Evolutionary conservation across 2,797 vertebrate species (phyloP).

Genomic region (Gadopsis marmoratus): DNA sequence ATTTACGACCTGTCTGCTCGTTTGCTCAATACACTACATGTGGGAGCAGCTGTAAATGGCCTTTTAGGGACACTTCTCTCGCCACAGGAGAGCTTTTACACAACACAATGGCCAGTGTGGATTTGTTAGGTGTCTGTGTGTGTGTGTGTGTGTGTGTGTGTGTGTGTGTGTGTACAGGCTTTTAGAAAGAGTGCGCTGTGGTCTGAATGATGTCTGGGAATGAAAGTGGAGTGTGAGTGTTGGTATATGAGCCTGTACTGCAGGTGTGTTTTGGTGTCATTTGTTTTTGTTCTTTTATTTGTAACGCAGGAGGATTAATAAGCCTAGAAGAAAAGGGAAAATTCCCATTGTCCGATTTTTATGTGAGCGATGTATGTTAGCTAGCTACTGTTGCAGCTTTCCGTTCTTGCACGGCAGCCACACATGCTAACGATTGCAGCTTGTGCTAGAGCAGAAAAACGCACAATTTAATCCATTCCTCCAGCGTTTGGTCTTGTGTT

Average conservation of each 20-base stretch:
- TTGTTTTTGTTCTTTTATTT: conserved; percentile 1
- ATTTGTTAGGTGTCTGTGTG: conserved; percentile 1
- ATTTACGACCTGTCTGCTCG: conserved; percentile 48
- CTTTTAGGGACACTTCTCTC: conserved; percentile 48
- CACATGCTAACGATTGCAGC: no score
- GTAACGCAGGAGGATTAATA: not conserved
- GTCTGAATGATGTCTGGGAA: conserved; percentile 10
- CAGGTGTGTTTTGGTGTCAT: not conserved
- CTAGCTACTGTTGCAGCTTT: not conserved
- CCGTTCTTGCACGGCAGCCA: not conserved
- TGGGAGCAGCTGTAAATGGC: conserved; percentile 58
- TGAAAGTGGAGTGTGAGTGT: not conserved
- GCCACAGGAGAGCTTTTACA: conserved; percentile 32
- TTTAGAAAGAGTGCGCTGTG: not conserved
- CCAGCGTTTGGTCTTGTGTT: no score
- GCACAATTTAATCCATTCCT: no score
- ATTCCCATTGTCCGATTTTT: not conserved
- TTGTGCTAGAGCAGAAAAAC: no score
- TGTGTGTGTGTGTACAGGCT: not conserved
- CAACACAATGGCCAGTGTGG: conserved; percentile 4
- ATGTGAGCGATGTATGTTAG: no score
- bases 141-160: no score
- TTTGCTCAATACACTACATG: conserved; percentile 31
- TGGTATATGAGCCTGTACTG: not conserved
- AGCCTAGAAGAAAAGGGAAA: not conserved